Conservation (phyloP, 2,888 invertebrate genomes). For the Lamproptera curius region DNA sequence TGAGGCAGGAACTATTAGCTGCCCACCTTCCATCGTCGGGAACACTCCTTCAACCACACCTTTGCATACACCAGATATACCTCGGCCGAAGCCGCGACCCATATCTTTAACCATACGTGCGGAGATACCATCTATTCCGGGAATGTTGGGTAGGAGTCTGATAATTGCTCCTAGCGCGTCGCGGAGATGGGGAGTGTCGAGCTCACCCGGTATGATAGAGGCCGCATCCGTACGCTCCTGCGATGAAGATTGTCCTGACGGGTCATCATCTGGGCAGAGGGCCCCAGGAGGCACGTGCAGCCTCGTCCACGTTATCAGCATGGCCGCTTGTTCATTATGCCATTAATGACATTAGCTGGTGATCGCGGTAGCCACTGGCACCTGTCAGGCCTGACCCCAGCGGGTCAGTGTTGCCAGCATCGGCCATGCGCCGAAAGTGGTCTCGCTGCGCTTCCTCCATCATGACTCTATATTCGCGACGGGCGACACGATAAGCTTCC, state of each 20-base stretch:
- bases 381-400: background rate
- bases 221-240: too few species aligned
- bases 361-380: background rate
- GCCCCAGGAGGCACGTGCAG: constrained; percentile 19
- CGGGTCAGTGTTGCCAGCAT: constrained; percentile 1
- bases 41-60: constrained; percentile 19
- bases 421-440: background rate
- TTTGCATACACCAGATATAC: constrained; percentile 1
- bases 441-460: background rate
- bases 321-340: background rate
- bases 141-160: constrained; percentile 27
- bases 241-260: constrained; percentile 26
- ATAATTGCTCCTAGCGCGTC: constrained; percentile 24
- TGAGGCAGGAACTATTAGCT: constrained; percentile 23
- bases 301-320: constrained; percentile 7
- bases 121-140: too few species aligned
- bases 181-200: constrained; percentile 16
- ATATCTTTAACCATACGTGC: constrained; percentile 26
- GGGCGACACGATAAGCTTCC: background rate
- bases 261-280: background rate
- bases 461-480: background rate
- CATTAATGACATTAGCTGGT: constrained; percentile 1
- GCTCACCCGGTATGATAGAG: too few species aligned
- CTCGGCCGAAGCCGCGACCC: constrained; percentile 24
- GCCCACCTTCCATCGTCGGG: constrained; percentile 19